phyloP scores from a whole-genome alignment of 2,113 vertebrate genomes.

The Campylorhamphus procurvoides region DNA sequence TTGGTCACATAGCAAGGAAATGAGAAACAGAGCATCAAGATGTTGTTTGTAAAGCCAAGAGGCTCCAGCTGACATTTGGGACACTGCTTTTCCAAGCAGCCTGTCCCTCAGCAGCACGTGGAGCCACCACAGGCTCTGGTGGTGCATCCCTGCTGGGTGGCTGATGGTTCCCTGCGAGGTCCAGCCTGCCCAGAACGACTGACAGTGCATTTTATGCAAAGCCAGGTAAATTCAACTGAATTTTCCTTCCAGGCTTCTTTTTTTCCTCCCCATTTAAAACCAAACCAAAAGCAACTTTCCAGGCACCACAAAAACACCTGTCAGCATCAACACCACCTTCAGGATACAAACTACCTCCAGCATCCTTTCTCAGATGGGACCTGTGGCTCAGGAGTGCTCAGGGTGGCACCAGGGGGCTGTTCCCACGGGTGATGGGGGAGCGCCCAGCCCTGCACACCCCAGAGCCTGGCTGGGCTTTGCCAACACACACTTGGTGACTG shows the following conservation, averaged over 20 bases:
- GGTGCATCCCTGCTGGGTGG: rapidly evolving
- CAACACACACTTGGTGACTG: not conserved
- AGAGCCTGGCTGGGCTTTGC: not conserved
- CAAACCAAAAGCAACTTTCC: not conserved
- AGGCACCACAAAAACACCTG: not conserved
- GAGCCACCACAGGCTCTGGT: not conserved
- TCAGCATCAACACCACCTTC: not conserved
- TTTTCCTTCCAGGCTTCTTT: not conserved
- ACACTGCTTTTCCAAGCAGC: not conserved
- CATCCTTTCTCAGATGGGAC: not conserved
- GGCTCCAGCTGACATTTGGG: not conserved
- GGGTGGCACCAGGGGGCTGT: not conserved
- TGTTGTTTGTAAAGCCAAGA: not conserved
- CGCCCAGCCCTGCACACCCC: not conserved
- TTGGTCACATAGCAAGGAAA: not conserved
- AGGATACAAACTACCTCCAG: not conserved
- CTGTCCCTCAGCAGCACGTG: rapidly evolving
- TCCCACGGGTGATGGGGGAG: not conserved
- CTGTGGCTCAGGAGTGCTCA: rapidly evolving
- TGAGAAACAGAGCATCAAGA: not conserved
- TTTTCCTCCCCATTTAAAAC: not conserved
- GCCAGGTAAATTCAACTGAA: not conserved
- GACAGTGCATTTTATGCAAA: not conserved
- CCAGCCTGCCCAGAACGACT: not conserved
- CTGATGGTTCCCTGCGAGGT: rapidly evolving